Evolutionary conservation across 2,888 invertebrate genomes (phyloP).

Genomic region (Cheilosia vulpina): DNA sequence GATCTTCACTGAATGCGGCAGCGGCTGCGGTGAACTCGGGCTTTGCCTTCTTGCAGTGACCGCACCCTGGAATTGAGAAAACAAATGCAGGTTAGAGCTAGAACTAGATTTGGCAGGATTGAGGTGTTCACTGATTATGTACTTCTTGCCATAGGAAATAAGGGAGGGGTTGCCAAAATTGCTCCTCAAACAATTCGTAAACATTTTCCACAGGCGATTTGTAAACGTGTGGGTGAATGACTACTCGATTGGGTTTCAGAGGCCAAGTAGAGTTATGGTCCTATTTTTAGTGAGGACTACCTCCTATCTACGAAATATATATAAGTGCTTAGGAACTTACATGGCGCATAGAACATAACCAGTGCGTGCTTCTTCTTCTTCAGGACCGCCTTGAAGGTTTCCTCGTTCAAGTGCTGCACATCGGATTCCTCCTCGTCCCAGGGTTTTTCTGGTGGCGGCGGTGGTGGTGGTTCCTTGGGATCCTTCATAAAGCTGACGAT

Average conservation of each 20-base stretch:
- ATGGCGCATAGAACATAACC: constrained; percentile 96
- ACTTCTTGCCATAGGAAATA: not conserved
- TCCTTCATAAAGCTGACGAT: constrained; percentile 93
- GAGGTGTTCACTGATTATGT: not conserved
- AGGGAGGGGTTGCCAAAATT: not conserved
- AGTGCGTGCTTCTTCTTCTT: constrained; percentile 94
- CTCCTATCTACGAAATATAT: no score
- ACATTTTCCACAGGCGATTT: not conserved
- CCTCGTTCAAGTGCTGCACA: constrained; percentile 90
- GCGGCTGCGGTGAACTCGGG: constrained; percentile 90
- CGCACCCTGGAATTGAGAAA: constrained; percentile 88
- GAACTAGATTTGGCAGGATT: no score
- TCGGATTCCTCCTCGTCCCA: constrained; percentile 91
- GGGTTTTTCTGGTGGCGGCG: constrained; percentile 91
- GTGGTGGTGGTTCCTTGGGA: constrained; percentile 93
- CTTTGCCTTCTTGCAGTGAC: constrained; percentile 94
- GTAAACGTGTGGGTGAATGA: not conserved
- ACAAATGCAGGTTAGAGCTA: not conserved
- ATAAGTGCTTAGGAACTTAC: constrained; percentile 85
- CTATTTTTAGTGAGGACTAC: no score
- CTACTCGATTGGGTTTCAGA: not conserved
- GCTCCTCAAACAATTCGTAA: not conserved
- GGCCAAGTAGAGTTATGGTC: not conserved
- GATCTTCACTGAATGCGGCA: constrained; percentile 89
- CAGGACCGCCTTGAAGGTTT: constrained; percentile 89